Conservation (phyloP, 2,797 vertebrate species). For the Gobio occitaniae region DNA sequence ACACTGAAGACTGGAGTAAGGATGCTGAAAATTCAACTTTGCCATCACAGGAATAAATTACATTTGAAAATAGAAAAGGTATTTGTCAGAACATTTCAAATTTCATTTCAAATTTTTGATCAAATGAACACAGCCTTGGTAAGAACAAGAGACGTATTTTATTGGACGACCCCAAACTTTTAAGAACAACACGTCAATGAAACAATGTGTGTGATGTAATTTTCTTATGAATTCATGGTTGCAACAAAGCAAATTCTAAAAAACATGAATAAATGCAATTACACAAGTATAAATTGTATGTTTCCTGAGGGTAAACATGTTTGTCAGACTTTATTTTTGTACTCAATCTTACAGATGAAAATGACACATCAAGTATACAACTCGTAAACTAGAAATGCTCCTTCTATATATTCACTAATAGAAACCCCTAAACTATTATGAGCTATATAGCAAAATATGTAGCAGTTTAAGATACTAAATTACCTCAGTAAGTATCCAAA, state of each 20-base stretch:
- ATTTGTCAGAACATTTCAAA: too few species aligned
- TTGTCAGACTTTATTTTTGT: conserved; percentile 30
- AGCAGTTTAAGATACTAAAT: background rate
- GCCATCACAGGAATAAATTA: background rate
- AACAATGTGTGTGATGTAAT: background rate
- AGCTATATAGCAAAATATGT: background rate
- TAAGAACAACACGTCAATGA: too few species aligned
- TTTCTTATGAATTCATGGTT: too few species aligned
- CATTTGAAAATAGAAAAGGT: too few species aligned
- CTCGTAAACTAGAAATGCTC: background rate
- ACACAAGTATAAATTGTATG: background rate
- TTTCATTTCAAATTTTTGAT: background rate
- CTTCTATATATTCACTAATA: background rate
- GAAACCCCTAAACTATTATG: background rate
- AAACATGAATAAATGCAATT: background rate
- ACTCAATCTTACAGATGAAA: background rate
- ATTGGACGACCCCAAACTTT: background rate
- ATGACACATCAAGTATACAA: background rate
- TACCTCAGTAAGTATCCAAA: background rate
- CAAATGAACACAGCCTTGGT: background rate
- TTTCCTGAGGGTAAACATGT: background rate
- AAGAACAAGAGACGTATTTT: background rate
- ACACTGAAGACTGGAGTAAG: background rate
- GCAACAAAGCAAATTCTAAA: background rate
- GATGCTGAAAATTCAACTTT: background rate